Base-by-base conservation (phyloP, 2,113 vertebrate species). In the Trinectes maculatus region DNA sequence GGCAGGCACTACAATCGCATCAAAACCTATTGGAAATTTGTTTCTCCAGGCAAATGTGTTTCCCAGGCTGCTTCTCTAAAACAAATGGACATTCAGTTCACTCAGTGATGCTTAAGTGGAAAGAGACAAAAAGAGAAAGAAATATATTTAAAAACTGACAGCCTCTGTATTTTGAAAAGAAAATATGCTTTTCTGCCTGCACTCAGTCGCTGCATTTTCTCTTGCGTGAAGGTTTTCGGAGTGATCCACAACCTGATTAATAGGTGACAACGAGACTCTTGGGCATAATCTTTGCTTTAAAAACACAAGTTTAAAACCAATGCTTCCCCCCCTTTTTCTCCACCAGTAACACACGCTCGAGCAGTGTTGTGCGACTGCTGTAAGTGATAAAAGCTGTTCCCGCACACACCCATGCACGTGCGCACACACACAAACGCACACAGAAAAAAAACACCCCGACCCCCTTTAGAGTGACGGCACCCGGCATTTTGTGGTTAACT, bases 31-130 rank as follows among this genome's bases (percentile, higher is more conserved):
- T 86, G 78, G 82, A 85, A 82, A 85, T 77, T 80, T 22, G 25
- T 67, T 86, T 78, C 79, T 72, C 54, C 75, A 68, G 70, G 81
- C 73, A 87, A 90, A 88, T 90, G 79, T 79, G 73, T 91, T 88
- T 85, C 80, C 75, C 88, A 89, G 85, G 82, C 77, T 12, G 65
- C 58, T 47, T 46, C 51, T 64, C 75, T 83, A 77, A 86, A 80
- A 82, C 55, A 70, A 84, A 82, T 60, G 71, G 75, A 87, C 75
- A 86, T 67, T 74, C 77, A 81, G 76, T 87, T 90, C 77, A 85
- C 57, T 84, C 77, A 56, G 56, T 47, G 65, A 76, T 52, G 67
- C 10, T 62, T 62, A 69, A 77, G 54, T 57, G 61, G 81, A 82
- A 55, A 74, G 39, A 44, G 51, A 53, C 8, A 8, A 44, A 34